These are phyloP conservation scores for Rhynchotus rufescens DNA, from an alignment of 2,797 vertebrate species.

Conservation along the genomic window DNA sequence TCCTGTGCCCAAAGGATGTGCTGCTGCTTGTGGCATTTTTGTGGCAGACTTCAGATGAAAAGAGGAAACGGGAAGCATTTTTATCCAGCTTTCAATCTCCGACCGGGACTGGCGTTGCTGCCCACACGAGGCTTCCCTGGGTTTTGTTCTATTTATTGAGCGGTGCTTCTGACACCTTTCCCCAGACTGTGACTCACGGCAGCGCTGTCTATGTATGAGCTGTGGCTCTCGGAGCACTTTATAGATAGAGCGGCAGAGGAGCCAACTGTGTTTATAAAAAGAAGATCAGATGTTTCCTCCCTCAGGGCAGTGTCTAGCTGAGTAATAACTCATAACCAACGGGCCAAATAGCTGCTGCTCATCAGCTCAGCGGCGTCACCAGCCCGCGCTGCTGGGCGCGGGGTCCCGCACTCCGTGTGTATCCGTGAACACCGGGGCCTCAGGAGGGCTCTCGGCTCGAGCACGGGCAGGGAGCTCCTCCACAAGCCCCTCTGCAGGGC, in stretches of 20 bases:
- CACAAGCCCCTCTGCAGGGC: not conserved
- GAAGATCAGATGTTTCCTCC: constrained; percentile 57
- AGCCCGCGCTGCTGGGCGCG: not conserved
- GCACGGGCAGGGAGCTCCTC: not conserved
- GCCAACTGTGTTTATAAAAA: constrained; percentile 65
- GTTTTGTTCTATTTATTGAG: constrained; percentile 59
- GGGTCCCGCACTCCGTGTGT: rapidly evolving
- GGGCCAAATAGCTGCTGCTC: constrained; percentile 38
- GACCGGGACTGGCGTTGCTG: constrained; percentile 5
- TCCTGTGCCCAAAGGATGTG: rapidly evolving
- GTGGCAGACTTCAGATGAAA: not conserved
- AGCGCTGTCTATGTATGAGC: constrained; percentile 21
- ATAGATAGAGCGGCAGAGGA: constrained; percentile 46
- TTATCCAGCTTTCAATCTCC: not conserved
- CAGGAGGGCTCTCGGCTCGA: not conserved
- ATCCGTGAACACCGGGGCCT: rapidly evolving
- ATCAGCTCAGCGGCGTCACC: not conserved
- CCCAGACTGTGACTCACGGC: constrained; percentile 59
- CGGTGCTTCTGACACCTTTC: constrained; percentile 26
- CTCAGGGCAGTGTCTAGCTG: constrained; percentile 57
- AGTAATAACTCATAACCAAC: constrained; percentile 43
- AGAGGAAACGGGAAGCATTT: not conserved
- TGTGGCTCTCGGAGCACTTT: not conserved
- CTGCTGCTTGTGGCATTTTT: not conserved
- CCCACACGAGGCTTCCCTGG: constrained; percentile 53